Conservation (phyloP, 2,797 vertebrate genomes). For the Lophius americanus region DNA sequence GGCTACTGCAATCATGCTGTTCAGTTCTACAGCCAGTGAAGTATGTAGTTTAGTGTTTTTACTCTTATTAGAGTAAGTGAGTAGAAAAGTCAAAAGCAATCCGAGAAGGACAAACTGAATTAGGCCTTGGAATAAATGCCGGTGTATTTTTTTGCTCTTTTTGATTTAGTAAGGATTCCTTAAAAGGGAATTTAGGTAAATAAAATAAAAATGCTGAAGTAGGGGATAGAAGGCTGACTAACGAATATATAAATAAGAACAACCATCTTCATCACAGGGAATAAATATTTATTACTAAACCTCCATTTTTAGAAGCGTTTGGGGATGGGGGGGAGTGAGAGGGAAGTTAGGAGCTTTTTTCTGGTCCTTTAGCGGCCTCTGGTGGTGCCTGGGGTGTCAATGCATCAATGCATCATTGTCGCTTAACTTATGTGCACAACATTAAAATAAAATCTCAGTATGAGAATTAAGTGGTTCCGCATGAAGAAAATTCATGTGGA, state of each 20-base stretch:
- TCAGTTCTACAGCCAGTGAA: background rate
- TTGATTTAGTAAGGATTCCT: conserved; percentile 13
- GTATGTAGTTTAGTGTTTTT: background rate
- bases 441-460: too few species aligned
- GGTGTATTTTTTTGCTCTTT: conserved; percentile 7
- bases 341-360: conserved; percentile 10
- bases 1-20: conserved; percentile 5
- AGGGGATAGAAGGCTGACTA: conserved; percentile 35
- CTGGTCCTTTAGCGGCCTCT: conserved; percentile 64
- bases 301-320: conserved; percentile 18
- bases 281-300: conserved; percentile 49
- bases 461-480: too few species aligned
- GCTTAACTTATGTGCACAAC: too few species aligned
- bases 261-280: conserved; percentile 24
- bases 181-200: conserved; percentile 28
- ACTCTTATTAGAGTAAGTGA: background rate
- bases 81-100: conserved; percentile 1
- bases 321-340: conserved; percentile 4
- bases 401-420: conserved; percentile 9
- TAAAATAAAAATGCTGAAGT: conserved; percentile 2
- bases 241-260: conserved; percentile 32
- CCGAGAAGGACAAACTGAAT: conserved; percentile 5
- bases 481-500: too few species aligned
- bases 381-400: conserved; percentile 47
- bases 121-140: conserved; percentile 11